These are phyloP conservation scores for Antennarius striatus DNA, from an alignment of 2,113 vertebrate genomes.

Conservation along the genomic window DNA sequence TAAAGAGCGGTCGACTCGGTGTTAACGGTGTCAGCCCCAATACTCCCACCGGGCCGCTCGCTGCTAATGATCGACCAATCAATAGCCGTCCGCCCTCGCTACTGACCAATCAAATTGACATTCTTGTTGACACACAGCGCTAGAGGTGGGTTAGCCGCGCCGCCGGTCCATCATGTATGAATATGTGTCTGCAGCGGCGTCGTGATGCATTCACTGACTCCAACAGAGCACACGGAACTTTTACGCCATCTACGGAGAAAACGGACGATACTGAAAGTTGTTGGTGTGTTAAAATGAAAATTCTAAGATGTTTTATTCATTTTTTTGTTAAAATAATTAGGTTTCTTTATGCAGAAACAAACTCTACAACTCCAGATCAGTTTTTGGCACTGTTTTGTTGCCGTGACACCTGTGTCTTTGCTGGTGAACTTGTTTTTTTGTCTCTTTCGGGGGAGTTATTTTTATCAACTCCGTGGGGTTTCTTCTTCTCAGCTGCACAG, in stretches of 20 bases:
- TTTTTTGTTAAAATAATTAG: too few species aligned
- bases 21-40: slow-evolving; percentile 69
- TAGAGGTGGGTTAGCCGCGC: background rate
- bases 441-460: slow-evolving; percentile 61
- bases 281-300: too few species aligned
- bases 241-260: too few species aligned
- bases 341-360: slow-evolving; percentile 8
- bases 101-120: slow-evolving; percentile 63
- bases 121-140: slow-evolving; percentile 46
- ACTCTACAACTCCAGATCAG: background rate
- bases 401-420: slow-evolving; percentile 48
- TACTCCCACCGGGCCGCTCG: slow-evolving; percentile 61
- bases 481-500: slow-evolving; percentile 39
- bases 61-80: slow-evolving; percentile 75
- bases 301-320: too few species aligned
- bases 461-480: slow-evolving; percentile 63
- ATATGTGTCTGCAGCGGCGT: background rate
- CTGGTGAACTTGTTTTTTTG: slow-evolving; percentile 38
- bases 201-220: slow-evolving; percentile 1
- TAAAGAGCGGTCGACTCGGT: slow-evolving; percentile 67
- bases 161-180: background rate
- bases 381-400: slow-evolving; percentile 30
- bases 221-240: too few species aligned
- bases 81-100: slow-evolving; percentile 60
- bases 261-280: too few species aligned